Conservation (phyloP, 2,113 vertebrate species). For the Cygnus atratus region DNA sequence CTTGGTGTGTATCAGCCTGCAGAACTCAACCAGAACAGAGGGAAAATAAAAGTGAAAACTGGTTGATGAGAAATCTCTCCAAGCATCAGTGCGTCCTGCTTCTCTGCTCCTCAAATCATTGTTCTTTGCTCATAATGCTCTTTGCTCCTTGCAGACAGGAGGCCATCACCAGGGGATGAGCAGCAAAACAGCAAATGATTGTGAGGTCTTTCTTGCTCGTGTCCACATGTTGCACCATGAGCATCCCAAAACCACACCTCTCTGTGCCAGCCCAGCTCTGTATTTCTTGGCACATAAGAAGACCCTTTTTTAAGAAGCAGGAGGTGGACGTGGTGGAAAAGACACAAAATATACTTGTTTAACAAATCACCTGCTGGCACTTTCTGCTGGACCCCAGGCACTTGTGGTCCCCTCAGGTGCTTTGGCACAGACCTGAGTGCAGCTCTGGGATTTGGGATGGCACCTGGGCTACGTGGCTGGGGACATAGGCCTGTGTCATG, state of each 20-base stretch:
- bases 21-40: not conserved
- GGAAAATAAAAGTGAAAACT: not conserved
- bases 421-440: not conserved
- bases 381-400: not conserved
- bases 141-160: not conserved
- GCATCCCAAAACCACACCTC: not conserved
- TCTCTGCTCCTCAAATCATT: not conserved
- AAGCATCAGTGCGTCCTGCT: not conserved
- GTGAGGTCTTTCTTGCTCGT: rapidly evolving
- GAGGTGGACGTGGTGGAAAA: not conserved
- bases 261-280: rapidly evolving
- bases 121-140: not conserved
- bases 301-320: not conserved
- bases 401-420: not conserved
- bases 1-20: not conserved
- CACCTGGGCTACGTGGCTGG: rapidly evolving
- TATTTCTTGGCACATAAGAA: not conserved
- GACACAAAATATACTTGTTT: not conserved
- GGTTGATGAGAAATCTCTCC: not conserved
- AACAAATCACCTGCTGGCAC: not conserved
- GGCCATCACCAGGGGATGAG: not conserved
- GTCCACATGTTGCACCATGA: not conserved
- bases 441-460: not conserved
- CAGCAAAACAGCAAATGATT: not conserved
- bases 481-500: not conserved